phyloP scores from a whole-genome alignment of 2,888 invertebrate species.

The Pristionchus arcanus region DNA sequence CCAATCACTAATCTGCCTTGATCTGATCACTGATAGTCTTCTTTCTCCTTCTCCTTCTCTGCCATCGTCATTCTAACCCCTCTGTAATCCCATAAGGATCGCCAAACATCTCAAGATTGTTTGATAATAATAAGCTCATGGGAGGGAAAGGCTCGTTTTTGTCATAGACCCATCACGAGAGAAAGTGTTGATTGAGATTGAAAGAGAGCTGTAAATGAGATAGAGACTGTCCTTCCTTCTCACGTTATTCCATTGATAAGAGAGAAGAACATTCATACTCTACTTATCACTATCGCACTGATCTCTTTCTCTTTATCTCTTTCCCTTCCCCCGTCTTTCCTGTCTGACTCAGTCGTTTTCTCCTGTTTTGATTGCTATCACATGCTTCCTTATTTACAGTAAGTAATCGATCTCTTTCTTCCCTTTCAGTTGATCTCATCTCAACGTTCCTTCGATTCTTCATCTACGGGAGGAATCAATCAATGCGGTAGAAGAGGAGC shows the following conservation, averaged over 20 bases:
- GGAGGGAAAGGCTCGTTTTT: neutral
- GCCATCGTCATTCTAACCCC: neutral
- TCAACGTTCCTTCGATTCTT: conserved; percentile 54
- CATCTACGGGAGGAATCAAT: conserved; percentile 38
- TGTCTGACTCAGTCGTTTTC: conserved; percentile 15
- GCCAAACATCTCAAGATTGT: neutral
- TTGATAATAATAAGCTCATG: conserved; percentile 11
- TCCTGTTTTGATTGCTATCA: neutral
- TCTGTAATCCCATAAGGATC: conserved; percentile 20
- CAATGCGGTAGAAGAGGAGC: conserved; percentile 44
- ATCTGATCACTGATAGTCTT: conserved; percentile 27
- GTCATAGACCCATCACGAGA: conserved; percentile 9
- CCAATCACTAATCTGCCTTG: conserved; percentile 17
- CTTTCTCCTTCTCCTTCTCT: neutral
- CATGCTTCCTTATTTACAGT: neutral
- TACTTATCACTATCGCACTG: conserved; percentile 22
- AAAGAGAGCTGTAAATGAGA: conserved; percentile 36
- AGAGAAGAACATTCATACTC: conserved; percentile 32
- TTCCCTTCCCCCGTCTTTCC: neutral
- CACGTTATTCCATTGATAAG: conserved; percentile 5
- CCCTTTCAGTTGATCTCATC: conserved; percentile 18
- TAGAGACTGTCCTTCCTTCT: neutral
- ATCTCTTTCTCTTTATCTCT: neutral
- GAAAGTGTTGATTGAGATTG: neutral
- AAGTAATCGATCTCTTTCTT: neutral